Percentiles rank a stretch among this genome's conserved stretches.
Conservation (phyloP, 2,113 vertebrate species). For the Trochalopteron elliotii region DNA sequence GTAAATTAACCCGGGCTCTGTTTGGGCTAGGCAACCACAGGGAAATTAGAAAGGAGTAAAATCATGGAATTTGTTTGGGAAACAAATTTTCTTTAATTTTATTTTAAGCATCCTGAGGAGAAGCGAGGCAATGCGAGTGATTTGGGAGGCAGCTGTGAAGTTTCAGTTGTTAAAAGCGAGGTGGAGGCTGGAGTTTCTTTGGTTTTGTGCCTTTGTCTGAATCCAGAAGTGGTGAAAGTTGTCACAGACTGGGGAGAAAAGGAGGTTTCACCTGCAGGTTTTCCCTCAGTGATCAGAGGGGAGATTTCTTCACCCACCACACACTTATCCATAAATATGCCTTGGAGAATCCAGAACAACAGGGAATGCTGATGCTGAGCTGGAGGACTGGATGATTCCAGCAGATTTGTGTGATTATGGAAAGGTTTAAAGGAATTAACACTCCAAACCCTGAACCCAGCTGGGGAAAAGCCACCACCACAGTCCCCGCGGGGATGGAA, state of each 20-base stretch:
- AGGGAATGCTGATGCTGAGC: background rate
- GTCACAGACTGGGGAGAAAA: background rate
- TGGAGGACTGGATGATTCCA: background rate
- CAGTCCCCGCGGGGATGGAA: background rate
- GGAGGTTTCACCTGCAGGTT: background rate
- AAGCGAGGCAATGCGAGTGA: background rate
- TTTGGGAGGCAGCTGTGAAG: background rate
- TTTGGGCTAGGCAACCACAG: background rate
- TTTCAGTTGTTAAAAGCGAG: background rate
- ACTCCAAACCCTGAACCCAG: background rate
- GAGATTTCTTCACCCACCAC: background rate
- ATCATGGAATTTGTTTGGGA: background rate
- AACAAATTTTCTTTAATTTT: background rate
- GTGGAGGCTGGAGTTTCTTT: background rate
- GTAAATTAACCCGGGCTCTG: background rate
- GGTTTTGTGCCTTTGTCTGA: background rate
- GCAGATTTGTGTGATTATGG: background rate
- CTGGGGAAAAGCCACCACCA: background rate
- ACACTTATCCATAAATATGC: accelerated
- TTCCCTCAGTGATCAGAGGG: background rate
- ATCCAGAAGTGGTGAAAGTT: background rate
- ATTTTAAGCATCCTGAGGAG: background rate
- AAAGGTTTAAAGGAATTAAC: background rate
- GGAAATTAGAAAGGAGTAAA: background rate
- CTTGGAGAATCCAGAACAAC: background rate